Conservation (phyloP, 2,113 vertebrate genomes). For the Brachyistius frenatus region DNA sequence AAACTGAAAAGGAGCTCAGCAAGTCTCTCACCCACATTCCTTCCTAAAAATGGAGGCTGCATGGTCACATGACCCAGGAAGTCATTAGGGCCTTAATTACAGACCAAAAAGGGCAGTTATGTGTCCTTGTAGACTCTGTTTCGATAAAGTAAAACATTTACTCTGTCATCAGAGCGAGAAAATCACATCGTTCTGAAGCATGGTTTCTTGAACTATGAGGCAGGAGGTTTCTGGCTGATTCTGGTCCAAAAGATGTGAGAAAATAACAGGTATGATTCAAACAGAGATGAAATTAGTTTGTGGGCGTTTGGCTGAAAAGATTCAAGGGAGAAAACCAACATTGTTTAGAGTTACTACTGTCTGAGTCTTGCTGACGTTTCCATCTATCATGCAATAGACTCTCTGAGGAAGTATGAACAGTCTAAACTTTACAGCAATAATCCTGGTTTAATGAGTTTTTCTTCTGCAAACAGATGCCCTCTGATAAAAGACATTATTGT, state of each 20-base stretch:
- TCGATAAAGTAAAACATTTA: constrained; percentile 26
- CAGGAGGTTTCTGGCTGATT: constrained; percentile 8
- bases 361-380: constrained; percentile 2
- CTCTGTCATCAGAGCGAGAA: constrained; percentile 60
- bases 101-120: constrained; percentile 34
- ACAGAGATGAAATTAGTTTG: background rate
- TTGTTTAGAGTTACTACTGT: background rate
- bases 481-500: no score
- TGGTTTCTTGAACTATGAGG: constrained; percentile 24
- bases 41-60: constrained; percentile 48
- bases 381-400: background rate
- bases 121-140: constrained; percentile 16
- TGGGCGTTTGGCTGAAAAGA: constrained; percentile 5
- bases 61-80: constrained; percentile 55
- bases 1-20: constrained; percentile 8
- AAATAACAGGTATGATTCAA: constrained; percentile 32
- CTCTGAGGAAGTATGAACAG: background rate
- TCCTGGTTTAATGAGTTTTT: no score
- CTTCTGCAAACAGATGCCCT: no score
- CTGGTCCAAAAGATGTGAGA: constrained; percentile 15
- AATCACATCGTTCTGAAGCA: constrained; percentile 24
- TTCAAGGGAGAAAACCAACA: background rate
- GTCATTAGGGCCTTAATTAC: constrained; percentile 62
- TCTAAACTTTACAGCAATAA: no score
- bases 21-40: constrained; percentile 38